A percentile compares a stretch with the other conserved stretches of the same genome.
phyloP scores from a whole-genome alignment of 1,140 invertebrate species.

The Lucilia sericata region DNA sequence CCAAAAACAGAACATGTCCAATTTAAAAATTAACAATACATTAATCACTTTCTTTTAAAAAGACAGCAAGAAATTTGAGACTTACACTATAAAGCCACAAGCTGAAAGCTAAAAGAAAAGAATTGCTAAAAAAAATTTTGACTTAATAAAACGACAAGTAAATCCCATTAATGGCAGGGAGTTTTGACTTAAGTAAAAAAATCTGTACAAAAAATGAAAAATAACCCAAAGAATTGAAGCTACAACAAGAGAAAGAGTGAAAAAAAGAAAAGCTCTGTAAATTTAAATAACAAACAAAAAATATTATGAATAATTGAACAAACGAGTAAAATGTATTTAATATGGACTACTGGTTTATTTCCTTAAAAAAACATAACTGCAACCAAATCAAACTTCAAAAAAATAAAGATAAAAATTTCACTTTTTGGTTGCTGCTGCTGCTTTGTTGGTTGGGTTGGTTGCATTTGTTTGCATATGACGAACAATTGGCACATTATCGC shows the following conservation, averaged over 20 bases:
- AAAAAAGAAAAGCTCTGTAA: not conserved
- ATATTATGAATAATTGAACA: constrained; percentile 35
- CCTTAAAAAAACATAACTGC: not conserved
- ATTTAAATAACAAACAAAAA: not conserved
- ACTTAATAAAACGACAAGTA: constrained; percentile 36
- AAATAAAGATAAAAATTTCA: not conserved
- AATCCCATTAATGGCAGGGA: constrained; percentile 37
- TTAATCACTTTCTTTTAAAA: constrained; percentile 36
- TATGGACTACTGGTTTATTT: constrained; percentile 37
- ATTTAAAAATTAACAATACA: constrained; percentile 16
- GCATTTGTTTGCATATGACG: constrained; percentile 11
- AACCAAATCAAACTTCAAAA: not conserved
- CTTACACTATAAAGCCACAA: not conserved
- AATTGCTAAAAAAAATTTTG: not conserved
- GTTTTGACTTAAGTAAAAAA: not conserved
- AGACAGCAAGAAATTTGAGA: constrained; percentile 10
- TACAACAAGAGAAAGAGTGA: too few species aligned
- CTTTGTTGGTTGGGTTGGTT: not conserved
- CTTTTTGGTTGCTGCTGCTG: not conserved
- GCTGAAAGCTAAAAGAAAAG: not conserved
- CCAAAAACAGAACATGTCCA: constrained; percentile 8
- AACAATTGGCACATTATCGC: constrained; percentile 42
- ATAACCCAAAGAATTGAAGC: not conserved
- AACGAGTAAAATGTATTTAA: not conserved
- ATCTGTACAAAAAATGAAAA: not conserved